Percentiles rank a stretch among this genome's conserved stretches.
phyloP scores from a whole-genome alignment of 2,888 invertebrate genomes.

The Hyalella azteca region DNA sequence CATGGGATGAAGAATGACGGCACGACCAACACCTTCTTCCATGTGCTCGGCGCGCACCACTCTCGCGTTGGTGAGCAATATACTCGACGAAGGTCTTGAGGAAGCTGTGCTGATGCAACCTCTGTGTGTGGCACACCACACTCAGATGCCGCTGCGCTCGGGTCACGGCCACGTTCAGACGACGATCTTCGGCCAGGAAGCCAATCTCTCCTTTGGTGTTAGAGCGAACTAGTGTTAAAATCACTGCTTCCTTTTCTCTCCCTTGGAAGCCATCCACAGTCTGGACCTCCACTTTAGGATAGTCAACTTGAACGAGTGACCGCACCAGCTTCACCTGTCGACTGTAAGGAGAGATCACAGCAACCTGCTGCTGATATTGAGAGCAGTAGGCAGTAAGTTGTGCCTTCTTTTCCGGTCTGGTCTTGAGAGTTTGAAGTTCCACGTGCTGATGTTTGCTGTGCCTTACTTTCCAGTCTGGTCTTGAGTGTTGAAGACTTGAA shows the following conservation, averaged over 20 bases:
- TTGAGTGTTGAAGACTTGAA: no score
- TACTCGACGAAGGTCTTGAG: constrained; percentile 65
- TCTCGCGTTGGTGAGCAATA: constrained; percentile 64
- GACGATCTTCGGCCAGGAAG: constrained; percentile 67
- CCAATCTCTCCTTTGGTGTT: constrained; percentile 67
- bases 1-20: no score
- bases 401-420: no score
- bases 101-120: constrained; percentile 65
- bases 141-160: constrained; percentile 67
- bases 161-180: constrained; percentile 70
- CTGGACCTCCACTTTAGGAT: constrained; percentile 65
- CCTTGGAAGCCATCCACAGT: constrained; percentile 71
- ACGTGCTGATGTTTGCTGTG: no score
- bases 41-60: constrained; percentile 64
- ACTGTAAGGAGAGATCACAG: no score
- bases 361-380: no score
- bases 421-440: no score
- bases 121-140: constrained; percentile 67
- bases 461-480: no score
- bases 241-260: constrained; percentile 69
- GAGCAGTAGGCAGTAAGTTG: no score
- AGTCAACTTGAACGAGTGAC: constrained; percentile 61
- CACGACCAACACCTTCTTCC: no score
- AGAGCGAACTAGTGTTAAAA: constrained; percentile 68
- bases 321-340: constrained; percentile 67